phyloP scores from a whole-genome alignment of 2,888 invertebrate species.

The Elegia similella region DNA sequence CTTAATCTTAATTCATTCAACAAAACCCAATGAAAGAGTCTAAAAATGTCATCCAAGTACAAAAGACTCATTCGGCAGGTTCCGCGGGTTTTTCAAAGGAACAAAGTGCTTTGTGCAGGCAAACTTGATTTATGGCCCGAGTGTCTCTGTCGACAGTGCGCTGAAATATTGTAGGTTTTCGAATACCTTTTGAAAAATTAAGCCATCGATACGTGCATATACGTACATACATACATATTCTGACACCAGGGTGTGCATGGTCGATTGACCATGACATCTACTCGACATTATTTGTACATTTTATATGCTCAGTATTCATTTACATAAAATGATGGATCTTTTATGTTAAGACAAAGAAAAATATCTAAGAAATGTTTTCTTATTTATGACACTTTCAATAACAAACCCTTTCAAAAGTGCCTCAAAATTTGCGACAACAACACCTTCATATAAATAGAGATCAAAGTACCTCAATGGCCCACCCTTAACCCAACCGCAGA shows the following conservation, averaged over 20 bases:
- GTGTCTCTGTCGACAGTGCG: constrained; percentile 36
- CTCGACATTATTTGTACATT: too few relatives aligned
- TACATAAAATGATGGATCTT: too few relatives aligned
- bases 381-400: neutral
- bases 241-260: too few relatives aligned
- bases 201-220: neutral
- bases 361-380: neutral
- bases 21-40: constrained; percentile 9
- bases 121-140: constrained; percentile 62
- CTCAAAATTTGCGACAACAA: constrained; percentile 1
- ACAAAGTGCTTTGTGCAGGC: constrained; percentile 46
- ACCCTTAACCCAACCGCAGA: neutral
- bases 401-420: neutral
- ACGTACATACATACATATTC: too few relatives aligned
- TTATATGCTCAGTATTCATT: too few relatives aligned
- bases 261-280: too few relatives aligned
- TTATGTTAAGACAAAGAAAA: too few relatives aligned
- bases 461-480: constrained; percentile 5
- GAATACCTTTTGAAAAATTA: neutral
- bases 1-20: neutral
- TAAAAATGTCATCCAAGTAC: constrained; percentile 45
- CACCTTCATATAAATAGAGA: constrained; percentile 2
- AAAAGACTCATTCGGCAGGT: constrained; percentile 55
- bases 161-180: constrained; percentile 3
- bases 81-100: constrained; percentile 62